Base-by-base conservation (phyloP, 2,113 vertebrate species). In the Pelecanoides urinatrix region DNA sequence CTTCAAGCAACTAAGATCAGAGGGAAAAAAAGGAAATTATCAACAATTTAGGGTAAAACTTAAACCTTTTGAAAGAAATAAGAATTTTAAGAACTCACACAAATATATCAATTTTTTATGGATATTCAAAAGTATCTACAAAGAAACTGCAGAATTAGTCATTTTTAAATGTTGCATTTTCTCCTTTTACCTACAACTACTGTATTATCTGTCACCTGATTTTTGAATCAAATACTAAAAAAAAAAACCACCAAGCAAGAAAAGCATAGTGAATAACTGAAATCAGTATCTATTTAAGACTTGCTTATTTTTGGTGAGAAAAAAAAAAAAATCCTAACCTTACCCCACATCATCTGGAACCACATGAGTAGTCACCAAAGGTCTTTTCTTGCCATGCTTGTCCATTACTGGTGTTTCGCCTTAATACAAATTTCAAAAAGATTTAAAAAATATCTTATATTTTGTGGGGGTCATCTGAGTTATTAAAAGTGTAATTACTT, bases 341-440 rank as follows among this genome's bases (percentile, higher is more conserved):
- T 98, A 98, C 98, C 98, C 98, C 75, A 98, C 34, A 82, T 98
- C 97, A 89, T 98, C 96, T 87, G 94, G 94, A 96, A 90, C 59
- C 61, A 84, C 59, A 62, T 91, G 95, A 91, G 91, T 49, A 86
- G 78, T 44, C 58, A 55, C 88, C 79, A 93, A 92, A 83, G 95
- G 77, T 75, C 98, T 98, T 96, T 98, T 98, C 92, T 98, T 98
- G 53, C 96, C 98, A 77, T 94, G 98, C 66, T 98, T 98, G 34
- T 98, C 97, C 88, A 94, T 91, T 75, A 94, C 65, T 73, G 96
- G n/a, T 78, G 27, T 95, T 70, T 97, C 97, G 13, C 94, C 98
- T 98, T 88, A 23, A 93, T 21, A 74, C 9, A 79, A 72, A 93
- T 78, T 96, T 84, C 25, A 90, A 44, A 95, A 95, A 83, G 30